These are phyloP conservation scores for Danionella dracula DNA, from an alignment of 2,797 vertebrate species.

Conservation along the genomic window DNA sequence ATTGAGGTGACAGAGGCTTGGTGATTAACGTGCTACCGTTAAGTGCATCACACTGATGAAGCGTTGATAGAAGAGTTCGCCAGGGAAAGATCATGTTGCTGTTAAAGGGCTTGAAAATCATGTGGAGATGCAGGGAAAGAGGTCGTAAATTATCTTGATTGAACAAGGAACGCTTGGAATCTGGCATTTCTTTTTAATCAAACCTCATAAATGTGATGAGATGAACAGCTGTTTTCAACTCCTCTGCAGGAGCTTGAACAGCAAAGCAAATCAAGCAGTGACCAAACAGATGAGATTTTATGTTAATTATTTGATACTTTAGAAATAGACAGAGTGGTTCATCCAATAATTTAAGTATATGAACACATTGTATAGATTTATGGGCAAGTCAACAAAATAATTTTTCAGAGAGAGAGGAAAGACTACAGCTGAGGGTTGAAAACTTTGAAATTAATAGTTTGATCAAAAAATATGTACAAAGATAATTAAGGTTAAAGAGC, in stretches of 20 bases:
- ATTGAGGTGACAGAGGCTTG: neutral
- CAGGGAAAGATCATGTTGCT: neutral
- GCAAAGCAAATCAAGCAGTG: neutral
- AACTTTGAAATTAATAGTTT: too few species aligned
- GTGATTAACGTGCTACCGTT: slow-evolving; percentile 1
- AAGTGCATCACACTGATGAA: neutral
- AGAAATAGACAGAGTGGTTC: too few species aligned
- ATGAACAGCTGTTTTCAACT: neutral
- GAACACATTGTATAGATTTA: too few species aligned
- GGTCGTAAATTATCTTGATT: slow-evolving; percentile 27
- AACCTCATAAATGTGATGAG: neutral
- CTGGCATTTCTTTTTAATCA: slow-evolving; percentile 28
- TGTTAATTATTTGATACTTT: too few species aligned
- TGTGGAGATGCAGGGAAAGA: neutral
- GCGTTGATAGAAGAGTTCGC: neutral
- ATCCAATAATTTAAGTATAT: too few species aligned
- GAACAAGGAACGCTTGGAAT: neutral
- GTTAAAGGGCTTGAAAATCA: neutral
- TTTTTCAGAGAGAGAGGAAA: too few species aligned
- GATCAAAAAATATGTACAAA: neutral
- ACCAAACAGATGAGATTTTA: neutral
- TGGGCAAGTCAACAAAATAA: too few species aligned
- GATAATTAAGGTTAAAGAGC: neutral
- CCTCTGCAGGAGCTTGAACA: neutral
- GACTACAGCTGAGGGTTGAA: too few species aligned